A percentile compares a stretch with the other conserved stretches of the same genome.
phyloP scores from a whole-genome alignment of 1,140 invertebrate species.

The Drosophila tristis region DNA sequence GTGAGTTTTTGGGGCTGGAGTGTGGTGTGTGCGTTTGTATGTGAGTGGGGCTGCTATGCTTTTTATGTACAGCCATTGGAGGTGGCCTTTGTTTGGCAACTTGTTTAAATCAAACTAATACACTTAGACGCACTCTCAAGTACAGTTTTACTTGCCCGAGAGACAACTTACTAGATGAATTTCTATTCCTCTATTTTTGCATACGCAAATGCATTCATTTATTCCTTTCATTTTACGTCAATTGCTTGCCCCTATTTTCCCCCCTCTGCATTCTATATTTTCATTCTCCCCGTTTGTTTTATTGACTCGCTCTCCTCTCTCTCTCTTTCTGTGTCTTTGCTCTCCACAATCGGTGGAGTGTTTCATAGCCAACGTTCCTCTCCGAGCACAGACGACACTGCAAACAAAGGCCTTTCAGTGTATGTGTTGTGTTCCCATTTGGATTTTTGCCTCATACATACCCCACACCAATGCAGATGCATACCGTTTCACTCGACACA shows the following conservation, averaged over 20 bases:
- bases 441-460: conserved; percentile 60
- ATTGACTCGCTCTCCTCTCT: conserved; percentile 3
- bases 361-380: conserved; percentile 56
- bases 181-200: conserved; percentile 14
- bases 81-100: conserved; percentile 29
- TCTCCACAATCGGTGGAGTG: conserved; percentile 35
- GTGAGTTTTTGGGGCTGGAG: conserved; percentile 21
- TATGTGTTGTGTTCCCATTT: conserved; percentile 74
- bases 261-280: neutral
- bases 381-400: conserved; percentile 25
- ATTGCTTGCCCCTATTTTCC: conserved; percentile 35
- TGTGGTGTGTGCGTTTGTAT: conserved; percentile 21
- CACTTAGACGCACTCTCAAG: neutral
- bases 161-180: no score
- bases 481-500: conserved; percentile 4
- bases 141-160: conserved; percentile 4
- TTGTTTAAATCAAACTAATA: conserved; percentile 18
- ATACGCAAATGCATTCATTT: conserved; percentile 18
- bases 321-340: conserved; percentile 17
- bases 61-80: conserved; percentile 48
- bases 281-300: neutral
- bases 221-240: conserved; percentile 47
- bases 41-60: conserved; percentile 49
- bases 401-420: conserved; percentile 69
- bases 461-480: conserved; percentile 37